Percentiles rank a stretch among this genome's conserved stretches.
Evolutionary conservation across 1,140 invertebrate species (phyloP).

Genomic region (Acromyrmex echinatior): DNA sequence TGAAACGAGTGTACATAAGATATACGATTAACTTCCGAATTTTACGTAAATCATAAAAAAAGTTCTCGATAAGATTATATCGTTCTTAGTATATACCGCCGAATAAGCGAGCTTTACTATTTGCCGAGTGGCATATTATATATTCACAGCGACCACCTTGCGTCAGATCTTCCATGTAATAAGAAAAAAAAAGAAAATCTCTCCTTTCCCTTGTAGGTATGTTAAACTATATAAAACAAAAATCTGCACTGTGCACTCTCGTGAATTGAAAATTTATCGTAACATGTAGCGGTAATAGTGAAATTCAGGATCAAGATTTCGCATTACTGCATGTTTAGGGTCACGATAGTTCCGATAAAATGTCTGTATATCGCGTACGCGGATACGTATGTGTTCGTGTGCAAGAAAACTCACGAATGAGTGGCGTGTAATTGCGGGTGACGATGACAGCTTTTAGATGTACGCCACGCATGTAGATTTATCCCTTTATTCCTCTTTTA

Average conservation of each 20-base stretch:
- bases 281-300: conserved; percentile 70
- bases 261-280: conserved; percentile 83
- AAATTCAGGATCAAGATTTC: conserved; percentile 65
- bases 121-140: conserved; percentile 3
- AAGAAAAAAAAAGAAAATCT: not conserved
- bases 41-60: conserved; percentile 63
- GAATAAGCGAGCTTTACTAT: conserved; percentile 62
- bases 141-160: conserved; percentile 32
- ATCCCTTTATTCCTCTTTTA: not conserved
- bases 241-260: conserved; percentile 85
- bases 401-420: conserved; percentile 4
- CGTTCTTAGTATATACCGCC: conserved; percentile 64
- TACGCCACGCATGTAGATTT: not conserved
- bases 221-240: conserved; percentile 60
- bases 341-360: conserved; percentile 47
- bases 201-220: not conserved
- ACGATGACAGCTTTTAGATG: conserved; percentile 63
- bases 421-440: conserved; percentile 36
- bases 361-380: conserved; percentile 58
- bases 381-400: not conserved
- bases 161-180: conserved; percentile 49
- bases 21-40: conserved; percentile 45
- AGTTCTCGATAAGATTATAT: conserved; percentile 66
- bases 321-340: conserved; percentile 69
- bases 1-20: conserved; percentile 71